Evolutionary conservation across 1,140 invertebrate species (phyloP), one percentile per base, ranked within the genome.

Genomic region (Probaryconus sp.): DNA sequence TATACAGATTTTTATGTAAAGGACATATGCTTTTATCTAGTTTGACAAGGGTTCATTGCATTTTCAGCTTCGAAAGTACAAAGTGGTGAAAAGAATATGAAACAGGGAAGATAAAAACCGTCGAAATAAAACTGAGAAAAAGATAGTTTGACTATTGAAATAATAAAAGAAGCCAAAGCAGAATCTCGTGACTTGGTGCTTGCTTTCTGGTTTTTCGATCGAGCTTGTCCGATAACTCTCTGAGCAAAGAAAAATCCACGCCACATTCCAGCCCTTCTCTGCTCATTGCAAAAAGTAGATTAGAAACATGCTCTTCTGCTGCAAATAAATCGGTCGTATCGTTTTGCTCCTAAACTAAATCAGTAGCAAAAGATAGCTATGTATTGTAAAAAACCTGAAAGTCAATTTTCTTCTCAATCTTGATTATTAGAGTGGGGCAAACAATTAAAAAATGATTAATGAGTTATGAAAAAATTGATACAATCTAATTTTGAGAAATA

Each of bases 201-300:
- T n/a, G 7, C 3, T 30, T 30, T n/a, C 9, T 30, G 28, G 28
- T 30, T 30, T 30, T 30, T 30, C 28, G 28, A 30, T 30, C 28
- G 7, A 2, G 28, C 28, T 30, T 30, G 7, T n/a, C 9, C 28
- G 28, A 9, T 9, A 9, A 9, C n/a, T 7, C 31, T 31, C 14
- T 26, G 11, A 31, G 4, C n/a, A 18, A 28, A 17, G 7, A 53
- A 10, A 37, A 40, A 37, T 18, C 5, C 33, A 4, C 18, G 5
- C 6, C 9, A 30, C 3, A n/a, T 30, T 30, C 9, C 9, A 9
- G 28, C 9, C 10, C 7, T n/a, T 9, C 10, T 30, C 28, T 9
- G 2, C 28, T 30, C 2, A 30, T n/a, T 3, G 11, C 26, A 30
- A 55, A 55, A 55, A 55, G 24, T 55, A 42, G 51, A 55, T 42